Conservation (phyloP, 1,140 invertebrate genomes). For the fruit fly (Drosophila melanogaster) region Release_6_plus_ISO1_MT NT_033777.3:19797001-19797500, state of each 20-base stretch:
- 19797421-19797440: slow-evolving; percentile 91
- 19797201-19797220: slow-evolving; percentile 70
- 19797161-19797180: slow-evolving; percentile 32
- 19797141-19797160: slow-evolving; percentile 41
- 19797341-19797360: slow-evolving; percentile 89
- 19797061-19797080: slow-evolving; percentile 81
- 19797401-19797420: slow-evolving; percentile 89
- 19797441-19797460: slow-evolving; percentile 89
- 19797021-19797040: slow-evolving; percentile 71
- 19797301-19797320: slow-evolving; percentile 85
- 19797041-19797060: slow-evolving; percentile 78
- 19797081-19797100: slow-evolving; percentile 74
- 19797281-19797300: slow-evolving; percentile 83
- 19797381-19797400: slow-evolving; percentile 88
- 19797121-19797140: slow-evolving; percentile 42
- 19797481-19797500: slow-evolving; percentile 92
- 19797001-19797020: slow-evolving; percentile 59
- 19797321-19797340: slow-evolving; percentile 88
- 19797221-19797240: slow-evolving; percentile 78
- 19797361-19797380: slow-evolving; percentile 89
- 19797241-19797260: slow-evolving; percentile 85
- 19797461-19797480: slow-evolving; percentile 93
- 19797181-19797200: slow-evolving; percentile 64
- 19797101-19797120: slow-evolving; percentile 66
- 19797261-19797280: slow-evolving; percentile 84